Conservation (phyloP, 23 tunicate species). For the Oikopleura dioica region DNA sequence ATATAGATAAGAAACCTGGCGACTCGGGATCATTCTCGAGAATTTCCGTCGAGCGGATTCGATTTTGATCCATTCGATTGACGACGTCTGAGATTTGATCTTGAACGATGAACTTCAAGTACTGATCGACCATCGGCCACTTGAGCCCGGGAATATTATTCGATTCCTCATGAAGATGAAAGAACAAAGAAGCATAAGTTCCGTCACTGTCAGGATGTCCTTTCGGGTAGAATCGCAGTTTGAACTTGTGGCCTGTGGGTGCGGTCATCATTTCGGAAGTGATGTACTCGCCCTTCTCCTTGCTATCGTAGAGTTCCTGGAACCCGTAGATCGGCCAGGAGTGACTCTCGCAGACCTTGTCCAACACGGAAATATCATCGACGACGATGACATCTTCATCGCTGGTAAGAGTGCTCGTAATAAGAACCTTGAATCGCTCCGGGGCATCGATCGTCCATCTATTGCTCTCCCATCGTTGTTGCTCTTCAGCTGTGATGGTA, state of each 20-base stretch:
- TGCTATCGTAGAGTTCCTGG: background rate
- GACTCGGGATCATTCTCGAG: no score
- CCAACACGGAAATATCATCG: slow-evolving; percentile 8
- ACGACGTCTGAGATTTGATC: slow-evolving; percentile 4
- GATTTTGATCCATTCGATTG: slow-evolving; percentile 3
- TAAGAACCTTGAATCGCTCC: background rate
- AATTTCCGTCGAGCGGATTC: background rate
- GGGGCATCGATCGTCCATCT: slow-evolving; percentile 1
- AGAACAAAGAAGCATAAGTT: background rate
- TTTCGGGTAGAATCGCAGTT: background rate
- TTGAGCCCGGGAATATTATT: background rate
- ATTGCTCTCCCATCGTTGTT: background rate
- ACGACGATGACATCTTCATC: background rate
- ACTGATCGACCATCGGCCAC: background rate
- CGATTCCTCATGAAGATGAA: background rate
- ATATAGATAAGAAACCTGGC: no score
- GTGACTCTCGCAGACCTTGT: slow-evolving; percentile 3
- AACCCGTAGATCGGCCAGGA: background rate
- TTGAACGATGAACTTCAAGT: background rate
- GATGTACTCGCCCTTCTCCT: background rate
- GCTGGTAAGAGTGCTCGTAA: background rate
- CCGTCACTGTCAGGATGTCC: background rate
- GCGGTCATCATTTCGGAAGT: background rate
- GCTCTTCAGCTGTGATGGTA: background rate
- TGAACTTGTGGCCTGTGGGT: background rate